A percentile compares a stretch with the other conserved stretches of the same genome.
phyloP scores from a whole-genome alignment of 2,113 vertebrate species.

The Plestiodon gilberti region DNA sequence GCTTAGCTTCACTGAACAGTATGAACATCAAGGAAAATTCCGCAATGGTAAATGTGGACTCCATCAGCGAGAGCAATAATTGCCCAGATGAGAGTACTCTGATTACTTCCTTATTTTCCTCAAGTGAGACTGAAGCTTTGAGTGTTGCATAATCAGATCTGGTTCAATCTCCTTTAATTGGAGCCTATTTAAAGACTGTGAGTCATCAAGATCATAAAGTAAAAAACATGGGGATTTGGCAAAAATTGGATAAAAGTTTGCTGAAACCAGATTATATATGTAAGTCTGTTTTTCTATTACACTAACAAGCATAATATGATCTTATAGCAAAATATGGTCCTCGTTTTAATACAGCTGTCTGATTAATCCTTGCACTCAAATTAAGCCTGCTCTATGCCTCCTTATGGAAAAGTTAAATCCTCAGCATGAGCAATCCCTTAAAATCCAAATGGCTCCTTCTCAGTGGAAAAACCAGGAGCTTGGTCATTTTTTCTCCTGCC shows the following conservation, averaged over 20 bases:
- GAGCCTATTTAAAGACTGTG: background rate
- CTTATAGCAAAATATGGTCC: background rate
- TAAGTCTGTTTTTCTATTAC: slow-evolving; percentile 23
- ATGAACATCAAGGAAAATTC: slow-evolving; percentile 16
- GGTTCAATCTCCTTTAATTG: slow-evolving; percentile 30
- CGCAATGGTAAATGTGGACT: background rate
- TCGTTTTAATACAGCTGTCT: too few species aligned
- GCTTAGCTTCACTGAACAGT: slow-evolving; percentile 27
- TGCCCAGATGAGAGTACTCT: background rate
- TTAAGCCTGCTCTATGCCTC: background rate
- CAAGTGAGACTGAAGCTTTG: slow-evolving; percentile 10
- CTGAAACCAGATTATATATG: slow-evolving; percentile 5
- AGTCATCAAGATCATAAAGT: slow-evolving; percentile 27
- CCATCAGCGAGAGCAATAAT: background rate
- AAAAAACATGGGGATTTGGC: background rate
- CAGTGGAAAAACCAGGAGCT: background rate
- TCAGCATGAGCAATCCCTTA: background rate
- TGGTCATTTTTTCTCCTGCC: background rate
- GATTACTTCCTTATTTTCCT: slow-evolving; percentile 42
- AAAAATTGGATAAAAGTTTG: slow-evolving; percentile 30
- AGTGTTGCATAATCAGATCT: slow-evolving; percentile 4
- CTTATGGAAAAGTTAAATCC: background rate
- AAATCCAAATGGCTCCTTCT: background rate
- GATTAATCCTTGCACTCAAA: background rate
- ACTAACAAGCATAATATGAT: slow-evolving; percentile 35